These are phyloP conservation scores for Parnassius orleans DNA, from an alignment of 2,888 invertebrate genomes.

Conservation along the genomic window DNA sequence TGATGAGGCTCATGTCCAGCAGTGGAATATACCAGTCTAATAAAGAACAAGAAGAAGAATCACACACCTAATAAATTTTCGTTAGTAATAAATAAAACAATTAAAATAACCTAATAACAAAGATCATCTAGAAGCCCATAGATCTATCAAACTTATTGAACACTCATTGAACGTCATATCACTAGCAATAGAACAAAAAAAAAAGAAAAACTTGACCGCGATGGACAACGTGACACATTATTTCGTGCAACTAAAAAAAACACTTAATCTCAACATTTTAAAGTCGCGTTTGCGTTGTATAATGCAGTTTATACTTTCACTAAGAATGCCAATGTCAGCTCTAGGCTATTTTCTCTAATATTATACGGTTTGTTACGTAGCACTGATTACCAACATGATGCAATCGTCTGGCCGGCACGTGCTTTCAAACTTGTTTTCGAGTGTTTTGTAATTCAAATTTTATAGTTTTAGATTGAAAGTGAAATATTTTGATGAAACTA, in stretches of 20 bases:
- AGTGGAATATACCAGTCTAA: too few relatives aligned
- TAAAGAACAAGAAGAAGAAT: too few relatives aligned
- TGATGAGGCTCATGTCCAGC: too few relatives aligned
- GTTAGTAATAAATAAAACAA: too few relatives aligned
- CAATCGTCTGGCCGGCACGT: conserved; percentile 37
- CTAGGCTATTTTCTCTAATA: conserved; percentile 57
- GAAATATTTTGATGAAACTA: conserved; percentile 2
- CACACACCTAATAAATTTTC: too few relatives aligned
- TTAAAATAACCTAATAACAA: too few relatives aligned
- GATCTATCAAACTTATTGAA: too few relatives aligned
- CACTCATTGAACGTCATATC: conserved; percentile 11
- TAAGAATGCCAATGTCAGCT: conserved; percentile 74
- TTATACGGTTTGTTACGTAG: conserved; percentile 56
- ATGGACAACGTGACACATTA: conserved; percentile 38
- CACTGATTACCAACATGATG: conserved; percentile 45
- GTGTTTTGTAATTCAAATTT: too few relatives aligned
- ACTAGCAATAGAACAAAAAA: conserved; percentile 5
- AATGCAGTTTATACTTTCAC: conserved; percentile 60
- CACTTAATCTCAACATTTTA: conserved; percentile 10
- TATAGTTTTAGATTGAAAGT: too few relatives aligned
- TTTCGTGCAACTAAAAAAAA: not conserved
- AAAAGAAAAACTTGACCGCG: conserved; percentile 39
- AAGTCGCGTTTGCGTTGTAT: conserved; percentile 30
- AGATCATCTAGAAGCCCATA: too few relatives aligned
- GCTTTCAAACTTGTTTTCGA: conserved; percentile 30